Conservation (phyloP, 30 jellyfish, hydroid and myxozoan genomes). For the Chrysaora quinquecirrha region DNA sequence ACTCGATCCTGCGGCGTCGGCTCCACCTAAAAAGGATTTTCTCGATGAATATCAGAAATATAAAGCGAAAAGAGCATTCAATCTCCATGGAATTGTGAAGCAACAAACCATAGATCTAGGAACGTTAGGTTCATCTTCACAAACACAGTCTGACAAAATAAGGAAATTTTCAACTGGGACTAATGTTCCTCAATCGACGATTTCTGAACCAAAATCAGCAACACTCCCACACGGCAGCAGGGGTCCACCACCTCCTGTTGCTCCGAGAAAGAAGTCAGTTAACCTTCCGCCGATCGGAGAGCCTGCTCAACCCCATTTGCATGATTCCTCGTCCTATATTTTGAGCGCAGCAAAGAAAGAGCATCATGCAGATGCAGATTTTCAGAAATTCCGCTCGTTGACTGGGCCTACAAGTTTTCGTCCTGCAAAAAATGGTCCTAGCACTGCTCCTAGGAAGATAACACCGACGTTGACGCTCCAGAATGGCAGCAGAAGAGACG, state of each 20-base stretch:
- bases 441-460: background rate
- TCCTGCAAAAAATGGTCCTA: background rate
- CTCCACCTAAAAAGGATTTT: slow-evolving; percentile 57
- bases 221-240: slow-evolving; percentile 32
- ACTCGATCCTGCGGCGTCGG: slow-evolving; percentile 50
- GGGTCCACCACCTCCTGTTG: slow-evolving; percentile 84
- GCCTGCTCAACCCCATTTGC: slow-evolving; percentile 10
- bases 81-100: slow-evolving; percentile 62
- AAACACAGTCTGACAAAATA: slow-evolving; percentile 1
- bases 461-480: background rate
- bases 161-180: slow-evolving; percentile 68
- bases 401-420: slow-evolving; percentile 6
- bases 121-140: slow-evolving; percentile 23
- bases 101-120: slow-evolving; percentile 72
- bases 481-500: background rate
- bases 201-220: slow-evolving; percentile 18
- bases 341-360: slow-evolving; percentile 65
- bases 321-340: slow-evolving; percentile 60
- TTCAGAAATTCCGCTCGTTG: slow-evolving; percentile 6
- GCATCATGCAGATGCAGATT: slow-evolving; percentile 17
- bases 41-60: slow-evolving; percentile 57
- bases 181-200: slow-evolving; percentile 22
- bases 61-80: slow-evolving; percentile 66
- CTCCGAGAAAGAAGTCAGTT: slow-evolving; percentile 68
- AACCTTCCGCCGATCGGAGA: slow-evolving; percentile 44